Evolutionary conservation across 1,140 invertebrate genomes (phyloP).

Genomic region (Hycleus cichorii): DNA sequence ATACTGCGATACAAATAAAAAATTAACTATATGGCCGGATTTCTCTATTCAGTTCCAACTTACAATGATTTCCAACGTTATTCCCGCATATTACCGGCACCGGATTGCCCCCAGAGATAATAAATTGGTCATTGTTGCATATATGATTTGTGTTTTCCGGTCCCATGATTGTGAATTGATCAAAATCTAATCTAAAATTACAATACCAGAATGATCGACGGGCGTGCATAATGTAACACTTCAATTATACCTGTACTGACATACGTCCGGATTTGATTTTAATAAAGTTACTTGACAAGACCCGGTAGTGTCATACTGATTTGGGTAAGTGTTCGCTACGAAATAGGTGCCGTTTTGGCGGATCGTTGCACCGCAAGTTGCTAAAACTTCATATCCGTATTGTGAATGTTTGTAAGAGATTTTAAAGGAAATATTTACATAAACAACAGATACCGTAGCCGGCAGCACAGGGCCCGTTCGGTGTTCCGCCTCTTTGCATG

Average conservation of each 20-base stretch:
- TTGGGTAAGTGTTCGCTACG: constrained; percentile 71
- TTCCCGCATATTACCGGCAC: constrained; percentile 73
- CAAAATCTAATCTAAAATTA: constrained; percentile 65
- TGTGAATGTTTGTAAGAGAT: too few relatives aligned
- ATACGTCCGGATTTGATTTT: constrained; percentile 67
- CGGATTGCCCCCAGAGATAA: constrained; percentile 73
- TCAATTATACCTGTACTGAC: constrained; percentile 62
- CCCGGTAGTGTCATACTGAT: constrained; percentile 63
- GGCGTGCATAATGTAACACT: not conserved
- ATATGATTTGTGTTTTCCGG: constrained; percentile 68
- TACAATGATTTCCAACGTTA: constrained; percentile 79
- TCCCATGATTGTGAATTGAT: constrained; percentile 62
- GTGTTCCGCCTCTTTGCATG: constrained; percentile 53
- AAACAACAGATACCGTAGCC: constrained; percentile 71
- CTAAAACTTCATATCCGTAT: constrained; percentile 51
- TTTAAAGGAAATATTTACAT: constrained; percentile 46
- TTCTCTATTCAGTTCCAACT: constrained; percentile 35
- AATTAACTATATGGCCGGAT: too few relatives aligned
- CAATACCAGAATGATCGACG: not conserved
- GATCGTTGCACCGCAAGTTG: constrained; percentile 65
- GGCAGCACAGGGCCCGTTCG: constrained; percentile 68
- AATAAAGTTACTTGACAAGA: constrained; percentile 76
- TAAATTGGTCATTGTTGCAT: constrained; percentile 77
- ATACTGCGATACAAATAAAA: constrained; percentile 51
- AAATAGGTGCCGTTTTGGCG: constrained; percentile 77